Base-by-base conservation (phyloP, 2,888 invertebrate species). In the Caenorhabditis sp. region DNA sequence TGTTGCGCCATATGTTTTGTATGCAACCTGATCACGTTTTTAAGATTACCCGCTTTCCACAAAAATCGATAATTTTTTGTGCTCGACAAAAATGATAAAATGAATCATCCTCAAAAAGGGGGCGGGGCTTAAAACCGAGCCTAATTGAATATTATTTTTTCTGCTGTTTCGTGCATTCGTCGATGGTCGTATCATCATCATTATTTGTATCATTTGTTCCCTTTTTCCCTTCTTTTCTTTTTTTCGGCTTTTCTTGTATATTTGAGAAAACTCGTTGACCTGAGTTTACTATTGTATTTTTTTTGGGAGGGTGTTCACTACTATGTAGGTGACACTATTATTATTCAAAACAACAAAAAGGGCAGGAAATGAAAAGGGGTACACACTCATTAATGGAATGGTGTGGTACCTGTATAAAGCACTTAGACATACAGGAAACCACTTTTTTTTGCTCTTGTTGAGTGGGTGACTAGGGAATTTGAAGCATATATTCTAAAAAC, bases 261-360 rank as follows among this genome's bases (percentile, higher is more conserved):
- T 43, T 43, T 43, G 43, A 43, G 43, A 43, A 43, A 17, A 17
- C 14, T 43, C 43, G 43, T 43, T 43, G 43, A 43, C 43, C 43
- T 43, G 43, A 14, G 43, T 5, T 10, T 3, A 43, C 43, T 43
- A 43, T 43, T 43, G 43, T 43, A 43, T 43, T 43, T 10, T 43
- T 43, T 10, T 5, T n/a, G n/a, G n/a, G n/a, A n/a, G n/a, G n/a
- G n/a, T n/a, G n/a, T n/a, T n/a, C n/a, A n/a, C n/a, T n/a, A n/a
- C n/a, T n/a, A n/a, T n/a, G n/a, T n/a, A 43, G 43, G 43, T 43
- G 43, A 43, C 43, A 43, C 43, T 43, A 43, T 43, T 43, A 43
- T 43, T 43, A 43, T 43, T 43, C 43, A 43, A 43, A 43, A 43
- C 4, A 4, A n/a, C 4, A 43, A 43, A 43, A 43, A 17, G 17